Base-by-base conservation (phyloP, 2,113 vertebrate genomes). In the Plestiodon gilberti region DNA sequence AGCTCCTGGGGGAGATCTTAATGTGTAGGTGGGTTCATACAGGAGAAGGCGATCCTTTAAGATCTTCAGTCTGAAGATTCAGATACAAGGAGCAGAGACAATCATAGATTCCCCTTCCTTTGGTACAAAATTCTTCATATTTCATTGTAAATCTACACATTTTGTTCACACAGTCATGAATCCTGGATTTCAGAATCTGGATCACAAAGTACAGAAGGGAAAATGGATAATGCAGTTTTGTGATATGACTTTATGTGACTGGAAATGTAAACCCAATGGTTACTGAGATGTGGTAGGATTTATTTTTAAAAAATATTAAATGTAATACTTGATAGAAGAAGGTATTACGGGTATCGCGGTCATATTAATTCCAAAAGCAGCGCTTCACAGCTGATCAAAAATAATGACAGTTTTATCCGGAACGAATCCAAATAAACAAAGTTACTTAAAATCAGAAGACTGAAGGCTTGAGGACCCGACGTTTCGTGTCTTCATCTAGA, bases 211-310 rank as follows among this genome's bases (percentile, higher is more conserved):
- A 90, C 65, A 92, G 90, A 87, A 38, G 71, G 4, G 55, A 87
- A 57, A 92, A 89, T 93, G 90, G 92, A 77, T 84, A 0, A 4
- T 92, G 89, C 93, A 87, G n/a, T n/a, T n/a, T n/a, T n/a, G n/a
- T n/a, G n/a, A n/a, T n/a, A 43, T 52, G 89, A 91, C 79, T 55
- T 59, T 10, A 13, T 88, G 83, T 78, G 70, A 86, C 83, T 89
- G 93, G n/a, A 93, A 85, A 93, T 94, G 89, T 83, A 95, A 95
- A 93, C 93, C 94, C 92, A 93, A 93, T 89, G 87, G 92, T 93
- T 93, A 61, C 22, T 15, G 77, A 61, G n/a, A 23, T 61, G 35
- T 38, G 92, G 91, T 92, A 90, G 86, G 83, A 85, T 88, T 91
- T 91, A 84, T 91, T 91, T 88, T 85, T 93, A 90, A 86, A 87